Conservation (phyloP, 2,888 invertebrate species). For the Mimachlamys varia region DNA sequence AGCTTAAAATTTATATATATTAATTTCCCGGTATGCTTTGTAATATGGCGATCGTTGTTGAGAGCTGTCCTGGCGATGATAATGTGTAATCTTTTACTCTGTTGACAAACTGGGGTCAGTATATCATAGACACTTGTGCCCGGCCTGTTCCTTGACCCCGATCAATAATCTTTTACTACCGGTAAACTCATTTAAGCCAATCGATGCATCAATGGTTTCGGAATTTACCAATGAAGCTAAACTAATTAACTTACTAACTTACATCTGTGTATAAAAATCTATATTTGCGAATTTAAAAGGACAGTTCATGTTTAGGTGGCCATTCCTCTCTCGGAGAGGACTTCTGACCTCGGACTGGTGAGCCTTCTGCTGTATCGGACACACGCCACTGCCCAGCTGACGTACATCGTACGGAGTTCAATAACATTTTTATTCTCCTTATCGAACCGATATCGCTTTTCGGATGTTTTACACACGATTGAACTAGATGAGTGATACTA, state of each 20-base stretch:
- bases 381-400: background rate
- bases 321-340: background rate
- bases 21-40: no score
- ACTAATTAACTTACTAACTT: background rate
- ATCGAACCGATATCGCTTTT: background rate
- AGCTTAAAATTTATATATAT: no score
- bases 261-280: background rate
- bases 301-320: background rate
- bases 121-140: background rate
- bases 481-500: no score
- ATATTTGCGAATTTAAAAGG: background rate
- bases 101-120: conserved; percentile 12
- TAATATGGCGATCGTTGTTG: no score
- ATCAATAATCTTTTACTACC: background rate
- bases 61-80: no score
- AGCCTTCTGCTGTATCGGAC: background rate
- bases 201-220: background rate
- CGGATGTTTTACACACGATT: background rate
- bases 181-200: background rate
- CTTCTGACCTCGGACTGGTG: background rate
- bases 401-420: background rate
- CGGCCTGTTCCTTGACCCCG: conserved; percentile 15
- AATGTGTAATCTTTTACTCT: no score
- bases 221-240: no score
- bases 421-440: background rate